These are phyloP conservation scores for Alligator mississippiensis DNA, from an alignment of 2,113 vertebrate species.

Conservation along the genomic window DNA sequence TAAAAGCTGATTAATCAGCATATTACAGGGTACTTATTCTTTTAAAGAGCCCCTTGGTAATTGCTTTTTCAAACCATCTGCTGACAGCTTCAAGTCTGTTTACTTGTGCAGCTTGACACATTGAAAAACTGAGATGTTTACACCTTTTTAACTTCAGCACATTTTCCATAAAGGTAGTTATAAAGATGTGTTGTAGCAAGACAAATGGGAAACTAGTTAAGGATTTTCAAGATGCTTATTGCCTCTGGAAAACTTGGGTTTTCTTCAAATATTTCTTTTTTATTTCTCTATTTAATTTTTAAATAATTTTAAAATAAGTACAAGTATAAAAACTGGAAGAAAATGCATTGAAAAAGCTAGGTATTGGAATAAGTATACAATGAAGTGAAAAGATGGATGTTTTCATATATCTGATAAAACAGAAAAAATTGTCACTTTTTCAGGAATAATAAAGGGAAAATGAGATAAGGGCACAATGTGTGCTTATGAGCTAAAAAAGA, in stretches of 20 bases:
- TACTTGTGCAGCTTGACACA: conserved; percentile 7
- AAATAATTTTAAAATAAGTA: not conserved
- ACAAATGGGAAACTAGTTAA: conserved; percentile 31
- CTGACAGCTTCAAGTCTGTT: conserved; percentile 3
- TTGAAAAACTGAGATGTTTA: conserved; percentile 19
- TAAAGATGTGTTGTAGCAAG: conserved; percentile 60
- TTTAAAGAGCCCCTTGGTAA: conserved; percentile 34
- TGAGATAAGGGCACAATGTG: not conserved
- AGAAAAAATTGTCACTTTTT: not conserved
- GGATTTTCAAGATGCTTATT: conserved; percentile 57
- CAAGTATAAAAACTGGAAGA: not conserved
- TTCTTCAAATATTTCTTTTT: not conserved
- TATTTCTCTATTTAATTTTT: not conserved
- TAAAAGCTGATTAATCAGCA: conserved; percentile 50
- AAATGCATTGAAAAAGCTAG: not conserved
- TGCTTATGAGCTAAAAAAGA: not conserved
- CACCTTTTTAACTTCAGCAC: not conserved
- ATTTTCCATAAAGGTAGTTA: conserved; percentile 28
- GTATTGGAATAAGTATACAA: not conserved
- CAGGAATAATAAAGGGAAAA: not conserved
- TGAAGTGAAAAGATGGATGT: not conserved
- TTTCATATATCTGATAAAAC: not conserved
- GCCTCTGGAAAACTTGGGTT: not conserved
- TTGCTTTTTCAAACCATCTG: conserved; percentile 30
- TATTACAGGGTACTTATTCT: conserved; percentile 53